Conservation (phyloP, 2,888 invertebrate species). For the Nomada lathburiana region DNA sequence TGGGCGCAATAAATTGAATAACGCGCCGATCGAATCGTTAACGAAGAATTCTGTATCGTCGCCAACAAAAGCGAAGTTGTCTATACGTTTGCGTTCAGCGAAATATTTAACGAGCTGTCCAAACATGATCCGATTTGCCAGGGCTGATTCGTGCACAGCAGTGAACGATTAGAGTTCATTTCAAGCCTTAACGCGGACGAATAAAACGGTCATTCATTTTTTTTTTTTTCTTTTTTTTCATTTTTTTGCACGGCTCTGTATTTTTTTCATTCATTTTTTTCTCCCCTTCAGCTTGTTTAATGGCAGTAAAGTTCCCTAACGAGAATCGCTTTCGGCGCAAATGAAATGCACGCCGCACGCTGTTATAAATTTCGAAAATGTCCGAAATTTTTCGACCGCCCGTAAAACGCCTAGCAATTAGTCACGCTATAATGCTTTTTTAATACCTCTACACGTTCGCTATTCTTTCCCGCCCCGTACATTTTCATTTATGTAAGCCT, state of each 20-base stretch:
- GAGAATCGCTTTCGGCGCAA: slow-evolving; percentile 13
- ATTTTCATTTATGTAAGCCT: background rate
- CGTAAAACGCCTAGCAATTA: background rate
- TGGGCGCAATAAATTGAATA: slow-evolving; percentile 23
- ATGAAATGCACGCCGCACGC: background rate
- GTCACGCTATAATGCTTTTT: background rate
- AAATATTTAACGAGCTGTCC: slow-evolving; percentile 36
- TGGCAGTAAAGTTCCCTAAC: slow-evolving; percentile 15
- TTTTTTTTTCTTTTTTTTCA: background rate
- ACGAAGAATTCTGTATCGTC: slow-evolving; percentile 22
- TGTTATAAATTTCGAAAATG: slow-evolving; percentile 8
- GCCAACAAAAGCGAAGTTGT: slow-evolving; percentile 17
- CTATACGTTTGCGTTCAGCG: background rate
- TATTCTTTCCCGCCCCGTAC: background rate
- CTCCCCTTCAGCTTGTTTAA: background rate
- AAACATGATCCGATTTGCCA: slow-evolving; percentile 22
- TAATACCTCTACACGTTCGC: background rate
- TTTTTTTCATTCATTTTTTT: background rate
- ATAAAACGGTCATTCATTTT: background rate
- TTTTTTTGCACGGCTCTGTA: background rate
- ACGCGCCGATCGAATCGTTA: slow-evolving; percentile 9
- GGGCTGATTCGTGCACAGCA: background rate
- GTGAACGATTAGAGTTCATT: slow-evolving; percentile 29
- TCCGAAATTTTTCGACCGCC: background rate
- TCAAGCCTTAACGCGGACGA: slow-evolving; percentile 11